Base-by-base conservation (phyloP, 1,140 invertebrate species). In the Nylanderia fulva region DNA sequence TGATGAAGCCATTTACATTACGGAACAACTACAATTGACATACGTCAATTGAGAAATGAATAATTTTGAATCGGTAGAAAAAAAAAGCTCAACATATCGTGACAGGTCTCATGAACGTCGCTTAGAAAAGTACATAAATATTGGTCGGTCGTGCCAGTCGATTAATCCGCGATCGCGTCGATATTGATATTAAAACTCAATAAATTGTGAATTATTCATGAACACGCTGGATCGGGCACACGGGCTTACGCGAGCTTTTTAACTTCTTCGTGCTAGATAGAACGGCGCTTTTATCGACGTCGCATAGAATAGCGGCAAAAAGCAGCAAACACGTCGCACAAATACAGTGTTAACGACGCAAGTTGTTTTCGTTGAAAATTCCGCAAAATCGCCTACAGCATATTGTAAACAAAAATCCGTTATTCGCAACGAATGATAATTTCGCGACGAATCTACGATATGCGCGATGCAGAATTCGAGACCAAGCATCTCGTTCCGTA, bases 101-200 rank as follows among this genome's bases (percentile, higher is more conserved):
- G 27, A 24, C 48, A n/a, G 36, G 29, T 33, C 29, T 33, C 45
- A 11, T 15, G 11, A 69, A 27, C 33, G 52, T 72, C 66, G 71
- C 36, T 52, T 58, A 82, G 66, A 8, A 84, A 63, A 24, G 42
- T 52, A 61, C 56, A 63, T 76, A 52, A 76, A 74, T 74, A 84
- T 76, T 42, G 39, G 68, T 68, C 68, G 18, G 36, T 74, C 69
- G 58, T 36, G 60, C 56, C 42, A 45, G 58, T 74, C 56, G 80
- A 84, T 76, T 84, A 84, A 84, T 84, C 72, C 71, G 29, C 58
- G 56, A 61, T 76, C 21, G 71, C 56, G 56, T 52, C 60, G 60
- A 76, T 84, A 74, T 84, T 76, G 72, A 84, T 84, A 84, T 84
- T 83, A 74, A 74, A 84, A 76, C 42, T 84, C 80, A 84, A 74